Base-by-base conservation (phyloP, 2,888 invertebrate genomes). In the Aethes cnicana region DNA sequence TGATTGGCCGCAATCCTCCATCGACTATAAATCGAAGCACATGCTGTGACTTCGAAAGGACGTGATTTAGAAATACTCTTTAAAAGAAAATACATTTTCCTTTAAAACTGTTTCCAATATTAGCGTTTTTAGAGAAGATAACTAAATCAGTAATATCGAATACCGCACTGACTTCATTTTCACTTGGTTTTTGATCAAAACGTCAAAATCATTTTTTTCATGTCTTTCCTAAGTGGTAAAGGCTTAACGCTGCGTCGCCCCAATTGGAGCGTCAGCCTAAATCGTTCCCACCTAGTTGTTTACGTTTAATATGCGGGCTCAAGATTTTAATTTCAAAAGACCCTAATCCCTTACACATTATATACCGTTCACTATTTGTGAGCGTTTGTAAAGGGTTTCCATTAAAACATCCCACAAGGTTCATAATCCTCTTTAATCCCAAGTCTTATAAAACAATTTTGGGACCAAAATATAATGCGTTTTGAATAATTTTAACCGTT, bases 281-380 rank as follows among this genome's bases (percentile, higher is more conserved):
- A 52, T 32, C 20, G 30, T 5, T 14, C 5, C 37, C 9, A 2
- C 37, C 37, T 14, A 37, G 12, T 25, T 52, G 32, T 52, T 52
- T 52, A 52, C 52, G 33, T 52, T 52, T 52, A 52, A 52, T 52
- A 52, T 46, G 39, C 32, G 23, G 33, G 23, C 37, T 21, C 11
- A 2, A 18, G 44, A 25, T 52, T 52, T 50, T 44, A 50, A 44
- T 50, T 50, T 21, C 30, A 18, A 18, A 11, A 4, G 20, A 26
- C 43, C 33, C 50, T 52, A 52, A 46, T 30, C 52, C 17, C 9
- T 25, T 3, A 17, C 26, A 12, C 26, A 26, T 2, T 21, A 5
- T 21, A 21, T n/a, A 21, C 25, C 32, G 16, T 5, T 12, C 52
- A 46, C 52, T 52, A 52, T 52, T 52, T 46, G 18, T 30, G n/a